Evolutionary conservation across 2,888 invertebrate genomes (phyloP).

Genomic region (Sinelater perroti): DNA sequence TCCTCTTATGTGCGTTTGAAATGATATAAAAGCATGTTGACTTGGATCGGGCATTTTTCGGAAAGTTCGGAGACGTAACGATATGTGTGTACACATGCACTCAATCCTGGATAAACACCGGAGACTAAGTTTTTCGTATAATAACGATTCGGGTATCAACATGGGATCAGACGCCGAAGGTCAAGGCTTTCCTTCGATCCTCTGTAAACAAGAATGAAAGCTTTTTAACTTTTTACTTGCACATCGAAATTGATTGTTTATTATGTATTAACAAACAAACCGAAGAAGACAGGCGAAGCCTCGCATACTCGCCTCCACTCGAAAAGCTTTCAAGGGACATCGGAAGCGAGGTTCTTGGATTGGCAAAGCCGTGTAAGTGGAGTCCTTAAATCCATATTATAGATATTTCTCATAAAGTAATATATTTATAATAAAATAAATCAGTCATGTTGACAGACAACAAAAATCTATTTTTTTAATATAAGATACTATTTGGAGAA

Average conservation of each 20-base stretch:
- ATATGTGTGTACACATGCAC: slow-evolving; percentile 16
- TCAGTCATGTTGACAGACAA: too few relatives aligned
- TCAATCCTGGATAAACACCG: slow-evolving; percentile 13
- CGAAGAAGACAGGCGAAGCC: background rate
- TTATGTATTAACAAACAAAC: slow-evolving; percentile 10
- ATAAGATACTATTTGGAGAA: too few relatives aligned
- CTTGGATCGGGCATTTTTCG: slow-evolving; percentile 1
- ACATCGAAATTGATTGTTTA: slow-evolving; percentile 7
- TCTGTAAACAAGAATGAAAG: slow-evolving; percentile 1
- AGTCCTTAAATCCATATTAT: too few relatives aligned
- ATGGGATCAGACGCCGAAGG: background rate
- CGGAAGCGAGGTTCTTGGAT: too few relatives aligned
- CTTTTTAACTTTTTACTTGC: slow-evolving; percentile 1
- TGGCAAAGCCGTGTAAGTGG: too few relatives aligned
- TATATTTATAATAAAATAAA: too few relatives aligned
- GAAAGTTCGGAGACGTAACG: slow-evolving; percentile 2
- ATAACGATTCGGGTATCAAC: slow-evolving; percentile 3
- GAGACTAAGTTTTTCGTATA: slow-evolving; percentile 4
- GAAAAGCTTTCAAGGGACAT: too few relatives aligned
- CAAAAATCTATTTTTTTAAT: too few relatives aligned
- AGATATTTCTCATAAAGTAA: too few relatives aligned
- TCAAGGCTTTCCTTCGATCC: slow-evolving; percentile 7
- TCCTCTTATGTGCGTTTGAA: slow-evolving; percentile 6
- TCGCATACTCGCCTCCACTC: too few relatives aligned
- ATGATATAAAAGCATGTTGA: slow-evolving; percentile 12